phyloP scores from a whole-genome alignment of 2,113 vertebrate species.

The Calonectris borealis region DNA sequence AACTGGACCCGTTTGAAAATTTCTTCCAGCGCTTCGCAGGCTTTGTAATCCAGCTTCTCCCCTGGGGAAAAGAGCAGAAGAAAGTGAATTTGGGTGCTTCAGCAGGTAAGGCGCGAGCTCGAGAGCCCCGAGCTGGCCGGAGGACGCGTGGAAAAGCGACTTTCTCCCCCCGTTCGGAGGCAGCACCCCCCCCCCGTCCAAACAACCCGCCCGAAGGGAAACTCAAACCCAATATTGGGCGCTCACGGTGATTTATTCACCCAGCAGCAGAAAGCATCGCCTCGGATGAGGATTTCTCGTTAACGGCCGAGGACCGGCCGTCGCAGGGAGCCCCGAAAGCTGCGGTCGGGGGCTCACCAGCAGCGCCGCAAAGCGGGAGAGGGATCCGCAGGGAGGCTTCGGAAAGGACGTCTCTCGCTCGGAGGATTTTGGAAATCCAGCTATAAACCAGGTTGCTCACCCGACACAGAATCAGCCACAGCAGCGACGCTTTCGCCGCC shows the following conservation, averaged over 20 bases:
- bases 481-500: rapidly evolving
- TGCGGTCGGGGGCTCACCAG: rapidly evolving
- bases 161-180: neutral
- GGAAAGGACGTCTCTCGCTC: neutral
- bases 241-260: rapidly evolving
- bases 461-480: neutral
- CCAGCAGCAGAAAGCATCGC: neutral
- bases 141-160: rapidly evolving
- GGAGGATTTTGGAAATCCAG: neutral
- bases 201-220: neutral
- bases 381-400: neutral
- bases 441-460: neutral
- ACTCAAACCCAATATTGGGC: rapidly evolving
- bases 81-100: neutral
- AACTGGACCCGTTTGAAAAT: constrained; percentile 94
- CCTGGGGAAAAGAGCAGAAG: constrained; percentile 60
- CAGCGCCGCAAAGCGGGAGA: neutral
- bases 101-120: rapidly evolving
- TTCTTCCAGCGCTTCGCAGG: constrained; percentile 92
- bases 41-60: constrained; percentile 91
- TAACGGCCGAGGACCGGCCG: rapidly evolving
- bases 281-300: neutral
- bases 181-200: neutral
- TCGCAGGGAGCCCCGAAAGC: neutral
- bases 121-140: neutral